Conservation (phyloP, 2,797 vertebrate species). For the Sebastes oblongus region DNA sequence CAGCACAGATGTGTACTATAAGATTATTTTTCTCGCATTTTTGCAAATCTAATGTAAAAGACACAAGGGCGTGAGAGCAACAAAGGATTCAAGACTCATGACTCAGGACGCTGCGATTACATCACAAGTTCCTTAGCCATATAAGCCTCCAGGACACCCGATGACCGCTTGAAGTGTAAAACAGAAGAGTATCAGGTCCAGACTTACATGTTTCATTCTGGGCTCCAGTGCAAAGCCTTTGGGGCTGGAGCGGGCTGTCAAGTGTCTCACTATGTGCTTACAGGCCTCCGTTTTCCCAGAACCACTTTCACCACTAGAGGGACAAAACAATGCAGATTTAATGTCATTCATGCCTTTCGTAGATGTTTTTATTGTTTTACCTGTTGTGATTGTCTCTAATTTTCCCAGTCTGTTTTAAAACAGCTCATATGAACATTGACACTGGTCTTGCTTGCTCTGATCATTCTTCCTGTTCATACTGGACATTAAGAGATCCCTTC, state of each 20-base stretch:
- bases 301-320: conserved; percentile 91
- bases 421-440: background rate
- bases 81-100: background rate
- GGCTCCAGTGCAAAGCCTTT: conserved; percentile 84
- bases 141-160: background rate
- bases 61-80: background rate
- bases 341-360: background rate
- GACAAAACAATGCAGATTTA: conserved; percentile 5
- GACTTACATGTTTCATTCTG: conserved; percentile 92
- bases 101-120: background rate
- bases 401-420: background rate
- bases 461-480: background rate
- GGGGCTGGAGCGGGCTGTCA: conserved; percentile 83
- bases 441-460: background rate
- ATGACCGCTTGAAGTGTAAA: conserved; percentile 1
- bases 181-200: background rate
- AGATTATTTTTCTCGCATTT: background rate
- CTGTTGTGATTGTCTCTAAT: background rate
- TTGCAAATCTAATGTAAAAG: background rate
- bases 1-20: background rate
- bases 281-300: conserved; percentile 93
- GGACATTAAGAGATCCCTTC: background rate
- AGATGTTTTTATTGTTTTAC: background rate
- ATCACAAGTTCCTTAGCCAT: background rate
- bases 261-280: conserved; percentile 92